These are phyloP conservation scores for Trachurus trachurus DNA, from an alignment of 2,797 vertebrate species.

Conservation along the genomic window DNA sequence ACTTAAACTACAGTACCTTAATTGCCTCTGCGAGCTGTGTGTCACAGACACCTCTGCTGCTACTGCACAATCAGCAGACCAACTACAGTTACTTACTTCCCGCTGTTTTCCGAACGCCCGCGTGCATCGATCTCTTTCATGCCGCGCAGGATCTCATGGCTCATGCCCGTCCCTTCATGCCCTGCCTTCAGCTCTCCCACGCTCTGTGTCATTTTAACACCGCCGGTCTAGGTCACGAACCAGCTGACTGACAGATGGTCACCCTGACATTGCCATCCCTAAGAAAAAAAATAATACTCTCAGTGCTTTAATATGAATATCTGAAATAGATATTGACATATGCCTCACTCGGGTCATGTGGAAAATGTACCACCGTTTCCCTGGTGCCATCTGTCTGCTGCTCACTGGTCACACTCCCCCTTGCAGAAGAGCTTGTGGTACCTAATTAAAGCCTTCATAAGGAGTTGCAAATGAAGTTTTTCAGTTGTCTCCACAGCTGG, in stretches of 20 bases:
- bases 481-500: conserved; percentile 92
- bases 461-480: conserved; percentile 91
- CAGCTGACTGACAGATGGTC: neutral
- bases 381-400: conserved; percentile 78
- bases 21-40: conserved; percentile 11
- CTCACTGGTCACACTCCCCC: conserved; percentile 89
- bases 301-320: conserved; percentile 16
- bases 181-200: neutral
- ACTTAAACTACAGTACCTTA: neutral
- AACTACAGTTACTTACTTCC: neutral
- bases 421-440: conserved; percentile 89
- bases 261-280: neutral
- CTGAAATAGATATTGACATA: conserved; percentile 26
- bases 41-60: conserved; percentile 6
- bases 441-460: conserved; percentile 97
- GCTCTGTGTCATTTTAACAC: neutral
- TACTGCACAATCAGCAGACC: conserved; percentile 1
- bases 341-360: conserved; percentile 42
- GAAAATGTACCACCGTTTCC: conserved; percentile 48
- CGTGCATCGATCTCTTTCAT: neutral
- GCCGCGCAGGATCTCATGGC: neutral
- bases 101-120: conserved; percentile 3
- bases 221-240: neutral
- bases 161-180: neutral
- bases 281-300: conserved; percentile 10